Evolutionary conservation across 2,888 invertebrate genomes (phyloP).

Genomic region (Hoplodrina ambigua): DNA sequence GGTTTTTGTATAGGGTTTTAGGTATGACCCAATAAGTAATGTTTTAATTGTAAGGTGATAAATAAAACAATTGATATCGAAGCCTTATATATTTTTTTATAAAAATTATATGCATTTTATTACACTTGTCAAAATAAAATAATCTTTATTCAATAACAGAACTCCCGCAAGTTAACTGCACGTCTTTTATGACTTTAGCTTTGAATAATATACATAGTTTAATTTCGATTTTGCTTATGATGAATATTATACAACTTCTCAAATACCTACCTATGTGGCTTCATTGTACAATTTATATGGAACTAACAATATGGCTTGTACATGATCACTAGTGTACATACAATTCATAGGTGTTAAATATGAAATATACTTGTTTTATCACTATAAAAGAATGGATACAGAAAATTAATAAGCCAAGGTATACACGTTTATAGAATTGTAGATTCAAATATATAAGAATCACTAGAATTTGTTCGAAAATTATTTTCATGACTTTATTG

Average conservation of each 20-base stretch:
- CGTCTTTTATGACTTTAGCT: conserved; percentile 68
- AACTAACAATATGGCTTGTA: conserved; percentile 85
- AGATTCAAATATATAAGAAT: conserved; percentile 57
- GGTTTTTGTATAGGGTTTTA: conserved; percentile 94
- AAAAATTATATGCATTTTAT: conserved; percentile 88
- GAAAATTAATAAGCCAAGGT: conserved; percentile 45
- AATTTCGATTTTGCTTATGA: conserved; percentile 64
- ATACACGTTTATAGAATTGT: conserved; percentile 36
- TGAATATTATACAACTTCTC: conserved; percentile 71
- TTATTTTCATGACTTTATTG: conserved; percentile 41
- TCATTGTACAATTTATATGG: conserved; percentile 77
- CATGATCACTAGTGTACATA: conserved; percentile 75
- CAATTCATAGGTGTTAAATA: conserved; percentile 61
- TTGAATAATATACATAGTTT: conserved; percentile 51
- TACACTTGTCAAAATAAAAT: conserved; percentile 83
- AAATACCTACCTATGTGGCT: conserved; percentile 67
- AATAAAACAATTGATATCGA: conserved; percentile 80
- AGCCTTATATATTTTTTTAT: conserved; percentile 86
- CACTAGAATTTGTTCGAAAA: conserved; percentile 57
- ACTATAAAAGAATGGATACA: conserved; percentile 45
- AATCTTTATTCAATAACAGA: conserved; percentile 69
- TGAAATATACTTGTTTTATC: conserved; percentile 49
- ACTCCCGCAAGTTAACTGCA: conserved; percentile 64
- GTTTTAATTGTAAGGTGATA: conserved; percentile 44
- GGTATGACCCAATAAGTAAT: conserved; percentile 88